Base-by-base conservation (phyloP, 2,113 vertebrate genomes). In the Ciconia stormi region DNA sequence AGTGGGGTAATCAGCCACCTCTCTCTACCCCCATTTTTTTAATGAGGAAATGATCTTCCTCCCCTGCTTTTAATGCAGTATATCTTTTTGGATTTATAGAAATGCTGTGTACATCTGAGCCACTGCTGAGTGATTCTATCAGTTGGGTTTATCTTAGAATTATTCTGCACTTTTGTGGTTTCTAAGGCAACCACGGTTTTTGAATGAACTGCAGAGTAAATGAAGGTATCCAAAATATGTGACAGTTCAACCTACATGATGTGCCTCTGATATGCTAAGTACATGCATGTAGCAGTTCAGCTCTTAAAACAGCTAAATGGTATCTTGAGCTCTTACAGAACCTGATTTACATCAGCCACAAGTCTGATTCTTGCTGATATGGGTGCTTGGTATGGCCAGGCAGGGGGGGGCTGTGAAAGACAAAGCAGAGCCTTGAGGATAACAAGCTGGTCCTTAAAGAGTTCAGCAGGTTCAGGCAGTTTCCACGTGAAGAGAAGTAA, bases 181-280 rank as follows among this genome's bases (percentile, higher is more conserved):
- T 95, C 96, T 96, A 96, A 95, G 93, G 95, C 96, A 96, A 94
- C 93, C 63, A 36, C 55, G 66, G 40, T 95, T 96, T 80, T 86
- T 97, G 87, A 96, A 96, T 97, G 95, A 97, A 78, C 81, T 30
- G 50, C 29, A 8, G 84, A 88, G 62, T 93, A 96, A 96, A 90
- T 92, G 82, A 92, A 95, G 82, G 88, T 96, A 92, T 90, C 92
- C 66, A 85, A 96, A 95, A 93, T 70, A 93, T 14, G 66, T 94
- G 90, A 91, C 87, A 59, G 74, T 29, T 88, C 53, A 83, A 17
- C 49, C 82, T 73, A 46, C 55, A 18, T 7, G 47, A 77, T 42
- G 40, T 67, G 46, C 32, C n/a, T 85, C 59, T 80, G 84, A 61
- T 66, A 9, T 18, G 22, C 46, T 66, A 53, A 78, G 34, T 30